Base-by-base conservation (phyloP, 2,797 vertebrate genomes). In the Mastacembelus armatus region DNA sequence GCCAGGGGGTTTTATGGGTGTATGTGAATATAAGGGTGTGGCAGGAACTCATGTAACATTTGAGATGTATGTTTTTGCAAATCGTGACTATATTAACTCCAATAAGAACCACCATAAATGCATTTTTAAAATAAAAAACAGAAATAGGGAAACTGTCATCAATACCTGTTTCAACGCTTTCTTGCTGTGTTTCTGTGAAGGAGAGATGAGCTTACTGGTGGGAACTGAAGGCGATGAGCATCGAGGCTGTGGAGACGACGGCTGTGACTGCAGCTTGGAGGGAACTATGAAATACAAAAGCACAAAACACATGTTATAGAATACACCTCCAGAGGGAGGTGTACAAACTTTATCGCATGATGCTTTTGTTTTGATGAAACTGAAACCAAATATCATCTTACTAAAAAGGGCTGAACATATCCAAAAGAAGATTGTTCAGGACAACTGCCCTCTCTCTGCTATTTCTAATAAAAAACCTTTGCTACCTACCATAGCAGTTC, bases 121-220 rank as follows among this genome's bases (percentile, higher is more conserved):
- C 19, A 33, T 24, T 19, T 42, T 26, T 32, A 45, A 30, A 43
- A 19, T 33, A 54, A 24, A 1, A 10, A 18, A 14, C 2, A 27
- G 4, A 47, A 61, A 51, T 3, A 29, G 1, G 30, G 5, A 71
- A 35, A 1, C 21, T n/a, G 3, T 21, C 57, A 33, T 8, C 35
- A 1, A n/a, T 90, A 92, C 91, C 90, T 92, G 91, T 77, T 90
- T 99, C 64, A 99, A 89, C 5, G 98, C 97, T 88, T 98, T 99
- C 92, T 98, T 99, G 95, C 96, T 96, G 94, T 98, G 98, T 90
- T 99, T 99, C 95, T 99, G 98, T 10, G 98, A 98, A 21, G 95
- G 95, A 65, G 98, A 99, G 91, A 99, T 96, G 89, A 95, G 92
- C 91, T 99, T 99, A 86, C 90, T 90, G 77, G 93, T 81, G 44